Conservation (phyloP, 2,888 invertebrate genomes). For the Caenorhabditis wallacei region DNA sequence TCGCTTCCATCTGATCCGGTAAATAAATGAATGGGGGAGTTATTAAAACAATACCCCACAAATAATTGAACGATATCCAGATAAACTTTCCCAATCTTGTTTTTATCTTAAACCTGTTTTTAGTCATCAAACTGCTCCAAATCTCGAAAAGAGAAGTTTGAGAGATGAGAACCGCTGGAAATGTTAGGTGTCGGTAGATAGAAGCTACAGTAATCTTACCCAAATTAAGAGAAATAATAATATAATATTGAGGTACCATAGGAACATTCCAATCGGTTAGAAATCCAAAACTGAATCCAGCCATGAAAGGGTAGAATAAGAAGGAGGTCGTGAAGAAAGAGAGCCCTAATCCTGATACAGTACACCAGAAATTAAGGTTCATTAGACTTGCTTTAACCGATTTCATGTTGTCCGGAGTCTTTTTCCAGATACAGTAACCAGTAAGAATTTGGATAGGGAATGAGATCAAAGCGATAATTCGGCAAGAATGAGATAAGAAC, state of each 20-base stretch:
- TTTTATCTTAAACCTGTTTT: neutral
- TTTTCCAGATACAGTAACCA: constrained; percentile 1
- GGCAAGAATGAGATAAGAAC: neutral
- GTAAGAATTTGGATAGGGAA: constrained; percentile 4
- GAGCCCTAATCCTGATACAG: neutral
- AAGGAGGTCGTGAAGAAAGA: too few relatives aligned
- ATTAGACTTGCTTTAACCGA: neutral
- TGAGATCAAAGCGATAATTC: neutral
- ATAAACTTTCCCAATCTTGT: neutral
- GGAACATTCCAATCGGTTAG: too few relatives aligned
- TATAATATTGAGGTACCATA: too few relatives aligned
- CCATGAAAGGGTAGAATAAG: too few relatives aligned
- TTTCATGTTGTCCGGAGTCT: neutral
- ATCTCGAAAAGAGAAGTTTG: too few relatives aligned
- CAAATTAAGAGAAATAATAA: too few relatives aligned
- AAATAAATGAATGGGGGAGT: neutral
- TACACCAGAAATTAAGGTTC: constrained; percentile 6
- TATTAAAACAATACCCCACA: neutral
- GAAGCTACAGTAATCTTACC: too few relatives aligned
- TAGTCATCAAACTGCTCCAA: too few relatives aligned
- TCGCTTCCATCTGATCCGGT: neutral
- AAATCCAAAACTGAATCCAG: too few relatives aligned
- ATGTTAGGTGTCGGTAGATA: too few relatives aligned
- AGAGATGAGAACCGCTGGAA: too few relatives aligned
- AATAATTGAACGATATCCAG: neutral